phyloP scores from a whole-genome alignment of 2,797 vertebrate species.

The Pyrocephalus nanus region DNA sequence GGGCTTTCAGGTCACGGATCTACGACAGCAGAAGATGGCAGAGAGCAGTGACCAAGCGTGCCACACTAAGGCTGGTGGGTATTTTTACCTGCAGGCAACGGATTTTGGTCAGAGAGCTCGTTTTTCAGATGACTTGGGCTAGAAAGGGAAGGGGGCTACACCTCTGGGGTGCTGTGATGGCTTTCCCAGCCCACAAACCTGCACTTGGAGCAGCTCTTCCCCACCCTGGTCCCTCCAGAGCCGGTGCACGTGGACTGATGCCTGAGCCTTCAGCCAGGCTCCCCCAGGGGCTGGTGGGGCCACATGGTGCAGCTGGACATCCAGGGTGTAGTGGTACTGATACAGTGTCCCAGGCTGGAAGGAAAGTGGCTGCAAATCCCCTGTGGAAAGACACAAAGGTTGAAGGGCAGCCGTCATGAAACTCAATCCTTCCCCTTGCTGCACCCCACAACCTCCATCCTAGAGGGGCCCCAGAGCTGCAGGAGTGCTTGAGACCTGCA shows the following conservation, averaged over 20 bases:
- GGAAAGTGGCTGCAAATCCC: background rate
- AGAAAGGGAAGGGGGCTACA: background rate
- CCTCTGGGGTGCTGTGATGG: background rate
- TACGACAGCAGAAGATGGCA: background rate
- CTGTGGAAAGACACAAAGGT: background rate
- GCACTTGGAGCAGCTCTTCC: conserved; percentile 67
- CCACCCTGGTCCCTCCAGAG: conserved; percentile 31
- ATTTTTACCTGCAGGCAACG: background rate
- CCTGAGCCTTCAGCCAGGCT: conserved; percentile 24
- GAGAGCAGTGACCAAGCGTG: background rate
- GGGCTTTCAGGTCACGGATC: conserved; percentile 39
- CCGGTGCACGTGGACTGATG: background rate
- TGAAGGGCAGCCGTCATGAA: accelerated
- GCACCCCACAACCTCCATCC: background rate
- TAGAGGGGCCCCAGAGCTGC: background rate
- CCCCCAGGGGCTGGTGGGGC: background rate
- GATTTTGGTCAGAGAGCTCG: background rate
- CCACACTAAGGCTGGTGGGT: too few relatives aligned
- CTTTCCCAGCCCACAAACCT: conserved; percentile 36
- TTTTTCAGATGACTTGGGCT: background rate
- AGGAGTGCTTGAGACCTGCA: background rate
- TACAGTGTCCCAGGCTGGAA: conserved; percentile 58
- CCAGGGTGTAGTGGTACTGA: conserved; percentile 57
- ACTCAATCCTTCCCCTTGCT: accelerated
- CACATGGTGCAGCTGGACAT: background rate